phyloP scores from a whole-genome alignment of 2,888 invertebrate species.

The Galerucella nymphaeae region DNA sequence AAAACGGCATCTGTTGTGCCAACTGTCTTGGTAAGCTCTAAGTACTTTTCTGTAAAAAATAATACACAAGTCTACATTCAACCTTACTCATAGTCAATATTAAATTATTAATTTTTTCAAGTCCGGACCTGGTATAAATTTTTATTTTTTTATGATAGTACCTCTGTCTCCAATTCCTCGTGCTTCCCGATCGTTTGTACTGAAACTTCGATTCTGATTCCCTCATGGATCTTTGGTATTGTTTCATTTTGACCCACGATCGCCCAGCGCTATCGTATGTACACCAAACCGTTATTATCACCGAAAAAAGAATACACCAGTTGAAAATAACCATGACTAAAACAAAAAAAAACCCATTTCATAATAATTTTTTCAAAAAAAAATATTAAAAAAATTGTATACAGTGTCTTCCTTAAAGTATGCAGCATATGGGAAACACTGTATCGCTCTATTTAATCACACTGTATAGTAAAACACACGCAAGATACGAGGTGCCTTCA shows the following conservation, averaged over 20 bases:
- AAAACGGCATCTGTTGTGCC: slow-evolving; percentile 85
- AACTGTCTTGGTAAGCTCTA: slow-evolving; percentile 87
- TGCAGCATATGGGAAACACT: too few relatives aligned
- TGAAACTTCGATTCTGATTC: slow-evolving; percentile 81
- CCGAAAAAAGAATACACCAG: slow-evolving; percentile 78
- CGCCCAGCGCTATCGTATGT: slow-evolving; percentile 88
- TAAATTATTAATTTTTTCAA: too few relatives aligned
- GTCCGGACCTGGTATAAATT: too few relatives aligned
- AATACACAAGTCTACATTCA: too few relatives aligned
- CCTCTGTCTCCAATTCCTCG: slow-evolving; percentile 88
- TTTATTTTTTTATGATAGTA: slow-evolving; percentile 54
- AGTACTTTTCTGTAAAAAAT: slow-evolving; percentile 80
- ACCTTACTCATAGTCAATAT: too few relatives aligned
- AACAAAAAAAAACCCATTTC: slow-evolving; percentile 2
- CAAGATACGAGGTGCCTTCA: too few relatives aligned
- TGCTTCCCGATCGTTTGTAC: slow-evolving; percentile 81
- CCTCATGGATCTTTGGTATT: slow-evolving; percentile 84
- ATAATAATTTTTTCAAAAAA: too few relatives aligned
- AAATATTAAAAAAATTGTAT: neutral
- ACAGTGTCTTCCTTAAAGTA: too few relatives aligned
- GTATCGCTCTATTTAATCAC: too few relatives aligned
- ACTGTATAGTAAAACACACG: too few relatives aligned
- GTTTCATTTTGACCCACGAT: slow-evolving; percentile 91
- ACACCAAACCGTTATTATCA: slow-evolving; percentile 85
- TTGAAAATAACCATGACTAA: slow-evolving; percentile 76